Conservation (phyloP, 2,888 invertebrate species). For the Atethmia centrago region DNA sequence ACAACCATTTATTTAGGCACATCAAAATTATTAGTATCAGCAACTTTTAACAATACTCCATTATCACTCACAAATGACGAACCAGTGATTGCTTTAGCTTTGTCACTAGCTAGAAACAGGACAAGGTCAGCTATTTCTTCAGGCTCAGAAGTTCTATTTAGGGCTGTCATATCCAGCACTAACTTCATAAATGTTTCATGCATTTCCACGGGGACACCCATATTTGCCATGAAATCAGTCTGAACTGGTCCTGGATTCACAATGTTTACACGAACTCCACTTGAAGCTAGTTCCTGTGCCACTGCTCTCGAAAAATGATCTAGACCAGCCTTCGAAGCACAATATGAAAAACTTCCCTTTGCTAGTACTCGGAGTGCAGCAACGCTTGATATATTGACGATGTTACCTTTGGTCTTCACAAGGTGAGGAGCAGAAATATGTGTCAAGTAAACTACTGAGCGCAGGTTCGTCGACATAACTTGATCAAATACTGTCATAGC, state of each 20-base stretch:
- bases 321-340: constrained; percentile 4
- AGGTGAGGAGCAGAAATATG: constrained; percentile 62
- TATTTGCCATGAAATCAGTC: background rate
- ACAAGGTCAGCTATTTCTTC: constrained; percentile 69
- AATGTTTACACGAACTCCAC: constrained; percentile 20
- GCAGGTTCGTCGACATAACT: constrained; percentile 46
- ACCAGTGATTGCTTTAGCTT: constrained; percentile 67
- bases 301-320: constrained; percentile 22
- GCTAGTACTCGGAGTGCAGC: background rate
- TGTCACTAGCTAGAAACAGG: constrained; percentile 67
- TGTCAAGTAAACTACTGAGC: constrained; percentile 43
- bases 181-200: constrained; percentile 1
- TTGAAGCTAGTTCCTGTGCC: constrained; percentile 20
- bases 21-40: no score
- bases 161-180: background rate
- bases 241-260: constrained; percentile 12
- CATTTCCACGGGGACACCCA: background rate
- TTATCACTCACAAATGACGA: constrained; percentile 53
- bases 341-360: background rate
- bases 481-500: constrained; percentile 21
- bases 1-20: background rate
- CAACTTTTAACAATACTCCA: no score
- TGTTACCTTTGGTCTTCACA: constrained; percentile 80
- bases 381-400: constrained; percentile 18
- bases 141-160: constrained; percentile 49